Percentiles rank a stretch among this genome's conserved stretches.
phyloP scores from a whole-genome alignment of 2,797 vertebrate species.

The Lepilemur septentrionalis region DNA sequence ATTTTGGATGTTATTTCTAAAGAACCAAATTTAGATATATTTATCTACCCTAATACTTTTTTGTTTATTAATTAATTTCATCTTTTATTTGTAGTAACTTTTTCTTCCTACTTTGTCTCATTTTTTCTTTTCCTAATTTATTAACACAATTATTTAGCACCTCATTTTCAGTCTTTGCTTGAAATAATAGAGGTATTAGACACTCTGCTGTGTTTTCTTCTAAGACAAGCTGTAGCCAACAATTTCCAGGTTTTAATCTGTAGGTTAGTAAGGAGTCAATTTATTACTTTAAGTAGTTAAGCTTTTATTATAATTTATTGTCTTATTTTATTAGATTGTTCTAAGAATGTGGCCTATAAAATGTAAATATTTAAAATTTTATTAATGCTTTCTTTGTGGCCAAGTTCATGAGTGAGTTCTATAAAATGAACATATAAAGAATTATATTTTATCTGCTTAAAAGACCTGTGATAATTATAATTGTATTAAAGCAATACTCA shows the following conservation, averaged over 20 bases:
- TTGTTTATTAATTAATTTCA: not conserved
- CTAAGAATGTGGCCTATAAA: not conserved
- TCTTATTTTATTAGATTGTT: not conserved
- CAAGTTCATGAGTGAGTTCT: not conserved
- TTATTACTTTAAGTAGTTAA: not conserved
- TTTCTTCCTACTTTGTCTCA: not conserved
- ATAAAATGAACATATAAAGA: not conserved
- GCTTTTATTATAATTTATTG: not conserved
- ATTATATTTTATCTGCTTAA: not conserved
- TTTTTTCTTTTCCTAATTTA: not conserved
- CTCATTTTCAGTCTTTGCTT: not conserved
- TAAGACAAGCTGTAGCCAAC: not conserved
- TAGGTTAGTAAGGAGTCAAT: not conserved
- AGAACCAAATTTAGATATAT: not conserved
- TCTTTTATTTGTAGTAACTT: not conserved
- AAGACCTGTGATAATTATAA: not conserved
- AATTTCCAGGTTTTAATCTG: not conserved
- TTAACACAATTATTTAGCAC: not conserved
- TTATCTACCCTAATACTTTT: not conserved
- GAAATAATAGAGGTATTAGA: not conserved
- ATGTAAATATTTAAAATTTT: not conserved
- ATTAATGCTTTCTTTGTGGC: not conserved
- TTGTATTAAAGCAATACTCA: not conserved
- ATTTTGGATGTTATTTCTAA: not conserved
- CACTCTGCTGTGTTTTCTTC: not conserved